Evolutionary conservation across 2,113 vertebrate genomes (phyloP).

Genomic region (Chloroceryle aenea): DNA sequence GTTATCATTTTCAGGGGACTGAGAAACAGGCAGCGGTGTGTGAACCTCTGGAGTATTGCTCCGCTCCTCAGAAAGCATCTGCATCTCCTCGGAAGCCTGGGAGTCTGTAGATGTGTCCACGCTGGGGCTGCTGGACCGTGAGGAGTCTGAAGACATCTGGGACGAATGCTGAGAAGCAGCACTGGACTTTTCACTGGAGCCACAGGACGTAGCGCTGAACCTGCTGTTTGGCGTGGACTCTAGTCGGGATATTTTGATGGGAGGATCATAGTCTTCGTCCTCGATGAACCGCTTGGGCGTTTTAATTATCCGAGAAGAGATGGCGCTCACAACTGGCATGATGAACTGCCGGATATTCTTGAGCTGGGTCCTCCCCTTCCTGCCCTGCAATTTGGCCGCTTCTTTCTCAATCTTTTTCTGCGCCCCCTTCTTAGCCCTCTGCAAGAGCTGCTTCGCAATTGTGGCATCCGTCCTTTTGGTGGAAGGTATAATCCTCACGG

Average conservation of each 20-base stretch:
- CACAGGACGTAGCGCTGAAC: slow-evolving; percentile 92
- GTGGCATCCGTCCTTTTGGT: slow-evolving; percentile 94
- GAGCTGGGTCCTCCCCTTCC: slow-evolving; percentile 91
- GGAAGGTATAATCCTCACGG: slow-evolving; percentile 92
- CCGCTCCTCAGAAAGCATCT: slow-evolving; percentile 85
- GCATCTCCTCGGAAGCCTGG: slow-evolving; percentile 93
- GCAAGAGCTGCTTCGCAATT: slow-evolving; percentile 95
- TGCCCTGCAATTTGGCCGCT: slow-evolving; percentile 83
- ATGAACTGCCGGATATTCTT: slow-evolving; percentile 98
- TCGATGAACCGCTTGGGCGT: slow-evolving; percentile 98
- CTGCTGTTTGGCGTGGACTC: slow-evolving; percentile 87
- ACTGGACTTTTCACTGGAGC: slow-evolving; percentile 89
- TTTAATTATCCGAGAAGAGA: slow-evolving; percentile 96
- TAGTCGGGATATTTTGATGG: slow-evolving; percentile 90
- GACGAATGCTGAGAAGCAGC: slow-evolving; percentile 95
- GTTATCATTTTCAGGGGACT: slow-evolving; percentile 78
- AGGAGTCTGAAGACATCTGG: slow-evolving; percentile 95
- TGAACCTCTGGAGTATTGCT: slow-evolving; percentile 82
- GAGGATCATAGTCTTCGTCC: slow-evolving; percentile 91
- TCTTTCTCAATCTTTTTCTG: slow-evolving; percentile 92
- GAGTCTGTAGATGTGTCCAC: slow-evolving; percentile 96
- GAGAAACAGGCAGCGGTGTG: slow-evolving; percentile 81
- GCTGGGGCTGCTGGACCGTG: slow-evolving; percentile 94
- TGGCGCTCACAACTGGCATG: slow-evolving; percentile 97
- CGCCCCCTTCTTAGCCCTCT: slow-evolving; percentile 94